A percentile compares a stretch with the other conserved stretches of the same genome.
phyloP scores from a whole-genome alignment of 2,888 invertebrate genomes.

The Drosophila meridionalis region DNA sequence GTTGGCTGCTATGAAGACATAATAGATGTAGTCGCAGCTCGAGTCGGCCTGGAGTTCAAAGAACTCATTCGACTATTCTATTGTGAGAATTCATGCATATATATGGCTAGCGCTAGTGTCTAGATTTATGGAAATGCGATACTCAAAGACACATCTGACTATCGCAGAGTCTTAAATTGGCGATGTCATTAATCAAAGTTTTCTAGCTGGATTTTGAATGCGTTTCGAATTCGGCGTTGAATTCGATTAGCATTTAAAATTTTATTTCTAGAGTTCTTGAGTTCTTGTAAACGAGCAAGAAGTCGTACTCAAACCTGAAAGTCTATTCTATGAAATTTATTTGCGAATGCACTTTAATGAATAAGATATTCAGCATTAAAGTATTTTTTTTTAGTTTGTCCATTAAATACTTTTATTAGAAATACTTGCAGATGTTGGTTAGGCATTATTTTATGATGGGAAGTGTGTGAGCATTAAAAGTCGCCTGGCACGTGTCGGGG shows the following conservation, averaged over 20 bases:
- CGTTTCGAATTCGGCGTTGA: constrained; percentile 31
- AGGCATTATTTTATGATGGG: constrained; percentile 1
- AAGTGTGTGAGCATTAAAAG: not conserved
- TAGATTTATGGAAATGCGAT: constrained; percentile 69
- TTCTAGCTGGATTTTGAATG: constrained; percentile 14
- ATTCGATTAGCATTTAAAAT: constrained; percentile 54
- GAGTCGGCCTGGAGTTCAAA: constrained; percentile 60
- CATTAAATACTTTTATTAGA: constrained; percentile 2
- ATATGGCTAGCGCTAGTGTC: constrained; percentile 42
- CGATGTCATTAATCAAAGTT: constrained; percentile 66
- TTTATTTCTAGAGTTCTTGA: constrained; percentile 6
- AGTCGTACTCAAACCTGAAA: constrained; percentile 11
- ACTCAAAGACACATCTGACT: constrained; percentile 52
- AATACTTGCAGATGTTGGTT: constrained; percentile 16
- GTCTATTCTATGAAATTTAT: not conserved
- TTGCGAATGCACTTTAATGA: not conserved
- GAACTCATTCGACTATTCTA: constrained; percentile 64
- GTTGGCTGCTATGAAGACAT: constrained; percentile 70
- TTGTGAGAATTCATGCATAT: constrained; percentile 74
- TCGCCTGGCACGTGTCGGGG: constrained; percentile 5
- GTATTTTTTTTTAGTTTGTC: not conserved
- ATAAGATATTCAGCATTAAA: not conserved
- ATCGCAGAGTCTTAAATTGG: constrained; percentile 51
- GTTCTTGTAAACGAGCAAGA: constrained; percentile 18
- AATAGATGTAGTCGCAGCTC: constrained; percentile 68